phyloP scores from a whole-genome alignment of 2,113 vertebrate species.

The Nothoprocta pentlandii region DNA sequence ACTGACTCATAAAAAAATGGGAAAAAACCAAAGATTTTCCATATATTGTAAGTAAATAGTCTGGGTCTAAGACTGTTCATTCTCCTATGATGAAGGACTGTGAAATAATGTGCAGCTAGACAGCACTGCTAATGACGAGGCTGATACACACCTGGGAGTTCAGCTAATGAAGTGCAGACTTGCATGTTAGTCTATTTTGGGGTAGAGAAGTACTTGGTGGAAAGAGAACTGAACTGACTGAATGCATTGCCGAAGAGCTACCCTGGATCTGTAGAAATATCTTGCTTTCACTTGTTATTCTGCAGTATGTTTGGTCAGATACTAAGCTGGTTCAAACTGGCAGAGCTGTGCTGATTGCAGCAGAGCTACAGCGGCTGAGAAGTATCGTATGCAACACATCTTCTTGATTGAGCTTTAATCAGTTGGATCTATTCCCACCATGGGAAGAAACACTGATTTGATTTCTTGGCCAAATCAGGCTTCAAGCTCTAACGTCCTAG shows the following conservation, averaged over 20 bases:
- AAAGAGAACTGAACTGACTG: background rate
- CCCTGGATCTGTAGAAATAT: background rate
- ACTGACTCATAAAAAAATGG: background rate
- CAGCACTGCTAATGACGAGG: background rate
- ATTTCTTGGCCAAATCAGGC: background rate
- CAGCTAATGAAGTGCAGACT: background rate
- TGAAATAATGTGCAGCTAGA: background rate
- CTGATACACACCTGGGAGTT: background rate
- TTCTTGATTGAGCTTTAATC: background rate
- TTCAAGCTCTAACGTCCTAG: background rate
- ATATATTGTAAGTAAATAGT: background rate
- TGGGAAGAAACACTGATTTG: background rate
- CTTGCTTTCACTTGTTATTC: slow-evolving; percentile 2
- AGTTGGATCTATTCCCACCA: background rate
- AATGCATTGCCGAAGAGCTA: background rate
- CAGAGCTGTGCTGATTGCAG: background rate
- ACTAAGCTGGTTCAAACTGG: background rate
- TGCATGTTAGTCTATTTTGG: background rate
- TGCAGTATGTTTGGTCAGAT: slow-evolving; percentile 26
- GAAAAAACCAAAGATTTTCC: background rate
- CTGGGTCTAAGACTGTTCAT: background rate
- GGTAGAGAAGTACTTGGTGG: background rate
- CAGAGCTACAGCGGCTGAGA: background rate
- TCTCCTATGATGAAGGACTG: background rate
- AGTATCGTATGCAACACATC: background rate